A percentile compares a stretch with the other conserved stretches of the same genome.
Conservation (phyloP, 2,113 vertebrate species). For the Nycticebus coucang region DNA sequence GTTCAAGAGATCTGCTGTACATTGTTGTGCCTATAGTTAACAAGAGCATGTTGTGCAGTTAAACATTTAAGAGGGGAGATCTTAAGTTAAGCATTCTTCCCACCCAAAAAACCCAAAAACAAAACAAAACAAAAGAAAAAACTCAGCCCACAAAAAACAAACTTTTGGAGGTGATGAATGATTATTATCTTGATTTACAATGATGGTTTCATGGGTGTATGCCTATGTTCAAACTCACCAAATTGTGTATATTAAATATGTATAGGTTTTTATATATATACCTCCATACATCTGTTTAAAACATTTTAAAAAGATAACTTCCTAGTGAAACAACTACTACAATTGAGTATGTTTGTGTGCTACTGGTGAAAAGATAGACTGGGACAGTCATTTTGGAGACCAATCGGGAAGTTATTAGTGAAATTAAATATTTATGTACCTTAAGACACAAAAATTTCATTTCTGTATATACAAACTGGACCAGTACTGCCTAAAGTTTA, state of each 20-base stretch:
- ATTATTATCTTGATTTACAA: not conserved
- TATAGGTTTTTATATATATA: not conserved
- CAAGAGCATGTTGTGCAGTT: too few relatives aligned
- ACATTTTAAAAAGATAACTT: not conserved
- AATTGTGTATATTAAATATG: not conserved
- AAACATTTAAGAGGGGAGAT: not conserved
- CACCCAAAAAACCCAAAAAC: not conserved
- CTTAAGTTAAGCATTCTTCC: not conserved
- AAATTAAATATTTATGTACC: not conserved
- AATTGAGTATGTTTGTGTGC: not conserved
- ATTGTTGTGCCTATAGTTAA: not conserved
- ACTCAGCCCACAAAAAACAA: not conserved
- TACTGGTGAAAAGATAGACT: not conserved
- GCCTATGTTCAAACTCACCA: not conserved
- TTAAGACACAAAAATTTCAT: not conserved
- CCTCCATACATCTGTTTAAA: not conserved
- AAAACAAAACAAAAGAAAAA: not conserved
- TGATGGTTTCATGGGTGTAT: not conserved
- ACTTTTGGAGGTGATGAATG: not conserved
- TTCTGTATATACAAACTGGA: not conserved
- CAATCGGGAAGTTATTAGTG: not conserved
- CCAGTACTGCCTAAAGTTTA: not conserved
- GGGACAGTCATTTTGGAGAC: not conserved
- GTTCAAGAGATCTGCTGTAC: not conserved
- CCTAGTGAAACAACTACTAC: not conserved